Evolutionary conservation across 2,888 invertebrate genomes (phyloP).

Genomic region (Meteorus colon): DNA sequence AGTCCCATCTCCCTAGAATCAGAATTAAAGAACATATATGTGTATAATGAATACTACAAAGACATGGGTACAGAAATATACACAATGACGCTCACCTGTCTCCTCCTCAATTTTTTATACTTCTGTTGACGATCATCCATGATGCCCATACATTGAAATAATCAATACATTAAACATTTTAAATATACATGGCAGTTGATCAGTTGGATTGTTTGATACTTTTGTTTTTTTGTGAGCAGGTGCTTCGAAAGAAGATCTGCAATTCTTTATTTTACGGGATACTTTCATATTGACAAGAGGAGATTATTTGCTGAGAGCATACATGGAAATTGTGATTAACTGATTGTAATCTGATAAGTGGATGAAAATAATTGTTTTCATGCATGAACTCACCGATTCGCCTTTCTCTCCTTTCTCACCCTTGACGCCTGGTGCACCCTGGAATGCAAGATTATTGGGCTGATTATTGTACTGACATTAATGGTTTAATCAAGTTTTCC

Average conservation of each 20-base stretch:
- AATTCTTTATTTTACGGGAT: too few species aligned
- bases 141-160: not conserved
- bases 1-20: conserved; percentile 86
- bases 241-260: too few species aligned
- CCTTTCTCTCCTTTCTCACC: conserved; percentile 95
- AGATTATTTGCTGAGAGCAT: too few species aligned
- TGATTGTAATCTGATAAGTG: too few species aligned
- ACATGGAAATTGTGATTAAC: too few species aligned
- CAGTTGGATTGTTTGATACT: too few species aligned
- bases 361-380: too few species aligned
- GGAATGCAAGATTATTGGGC: conserved; percentile 48
- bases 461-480: not conserved
- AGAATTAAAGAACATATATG: conserved; percentile 36
- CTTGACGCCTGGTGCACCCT: conserved; percentile 90
- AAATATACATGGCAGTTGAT: too few species aligned
- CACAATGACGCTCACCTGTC: conserved; percentile 78
- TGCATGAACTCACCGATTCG: conserved; percentile 84
- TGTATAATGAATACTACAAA: conserved; percentile 23
- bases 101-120: conserved; percentile 87
- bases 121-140: conserved; percentile 75
- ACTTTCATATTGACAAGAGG: too few species aligned
- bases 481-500: conserved; percentile 18
- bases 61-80: conserved; percentile 41
- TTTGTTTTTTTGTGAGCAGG: too few species aligned
- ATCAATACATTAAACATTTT: not conserved